Conservation (phyloP, 2,888 invertebrate genomes). For the Sminthurinus aureus region DNA sequence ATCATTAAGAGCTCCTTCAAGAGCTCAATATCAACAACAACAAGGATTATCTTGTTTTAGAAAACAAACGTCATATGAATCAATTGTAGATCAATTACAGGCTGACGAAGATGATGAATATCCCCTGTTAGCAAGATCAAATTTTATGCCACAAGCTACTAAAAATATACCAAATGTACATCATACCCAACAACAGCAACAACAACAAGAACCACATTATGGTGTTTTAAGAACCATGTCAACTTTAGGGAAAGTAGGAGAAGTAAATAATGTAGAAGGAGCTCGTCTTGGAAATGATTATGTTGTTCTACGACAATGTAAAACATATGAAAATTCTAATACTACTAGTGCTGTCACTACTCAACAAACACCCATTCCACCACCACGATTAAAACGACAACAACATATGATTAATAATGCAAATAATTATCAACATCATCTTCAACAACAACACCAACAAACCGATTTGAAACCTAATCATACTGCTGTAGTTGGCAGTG, state of each 20-base stretch:
- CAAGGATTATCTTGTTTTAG: constrained; percentile 56
- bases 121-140: background rate
- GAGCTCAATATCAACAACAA: constrained; percentile 54
- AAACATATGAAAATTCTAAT: background rate
- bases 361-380: constrained; percentile 50
- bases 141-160: background rate
- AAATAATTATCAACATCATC: background rate
- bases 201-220: background rate
- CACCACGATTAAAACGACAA: constrained; percentile 53
- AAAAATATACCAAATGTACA: background rate
- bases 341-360: background rate
- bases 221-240: no score
- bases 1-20: constrained; percentile 55
- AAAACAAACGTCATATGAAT: constrained; percentile 58
- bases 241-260: no score
- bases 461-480: no score
- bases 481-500: no score
- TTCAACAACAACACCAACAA: no score
- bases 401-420: background rate
- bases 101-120: constrained; percentile 11
- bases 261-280: background rate
- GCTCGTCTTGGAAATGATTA: constrained; percentile 52
- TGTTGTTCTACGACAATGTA: constrained; percentile 50
- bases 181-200: background rate
- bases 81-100: constrained; percentile 50